phyloP scores from a whole-genome alignment of 2,888 invertebrate species.

The Hoplodrina ambigua region DNA sequence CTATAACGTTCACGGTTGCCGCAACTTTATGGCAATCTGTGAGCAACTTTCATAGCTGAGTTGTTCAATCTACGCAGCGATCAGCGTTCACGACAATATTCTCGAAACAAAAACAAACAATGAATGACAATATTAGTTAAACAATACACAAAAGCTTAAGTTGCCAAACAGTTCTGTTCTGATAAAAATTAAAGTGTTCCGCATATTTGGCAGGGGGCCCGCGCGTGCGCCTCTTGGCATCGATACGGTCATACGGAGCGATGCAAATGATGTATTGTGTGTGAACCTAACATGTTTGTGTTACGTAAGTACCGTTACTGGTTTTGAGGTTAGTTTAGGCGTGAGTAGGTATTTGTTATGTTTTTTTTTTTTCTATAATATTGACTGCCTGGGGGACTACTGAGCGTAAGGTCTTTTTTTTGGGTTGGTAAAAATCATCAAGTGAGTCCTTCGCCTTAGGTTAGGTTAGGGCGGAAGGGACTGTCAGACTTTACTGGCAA shows the following conservation, averaged over 20 bases:
- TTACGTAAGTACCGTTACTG: constrained; percentile 26
- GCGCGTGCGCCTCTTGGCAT: constrained; percentile 36
- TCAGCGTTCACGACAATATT: neutral
- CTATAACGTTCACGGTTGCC: too few species aligned
- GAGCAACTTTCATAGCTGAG: too few species aligned
- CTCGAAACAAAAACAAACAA: constrained; percentile 17
- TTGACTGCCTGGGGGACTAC: too few species aligned
- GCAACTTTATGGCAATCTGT: too few species aligned
- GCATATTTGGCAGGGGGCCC: constrained; percentile 51
- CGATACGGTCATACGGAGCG: constrained; percentile 16
- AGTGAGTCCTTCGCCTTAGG: too few species aligned
- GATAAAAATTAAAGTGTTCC: constrained; percentile 36
- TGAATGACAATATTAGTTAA: constrained; percentile 6
- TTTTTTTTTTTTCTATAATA: too few species aligned
- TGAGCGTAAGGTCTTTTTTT: too few species aligned
- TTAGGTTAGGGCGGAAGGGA: too few species aligned
- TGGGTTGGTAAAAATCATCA: too few species aligned
- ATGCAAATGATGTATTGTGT: constrained; percentile 53
- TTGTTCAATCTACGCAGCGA: too few species aligned
- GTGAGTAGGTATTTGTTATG: neutral
- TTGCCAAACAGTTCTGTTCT: constrained; percentile 30
- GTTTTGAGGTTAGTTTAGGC: neutral
- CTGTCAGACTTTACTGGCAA: too few species aligned
- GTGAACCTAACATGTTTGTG: constrained; percentile 6
- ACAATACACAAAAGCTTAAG: constrained; percentile 1